Conservation (phyloP, 2,797 vertebrate species). For the Huso huso region DNA sequence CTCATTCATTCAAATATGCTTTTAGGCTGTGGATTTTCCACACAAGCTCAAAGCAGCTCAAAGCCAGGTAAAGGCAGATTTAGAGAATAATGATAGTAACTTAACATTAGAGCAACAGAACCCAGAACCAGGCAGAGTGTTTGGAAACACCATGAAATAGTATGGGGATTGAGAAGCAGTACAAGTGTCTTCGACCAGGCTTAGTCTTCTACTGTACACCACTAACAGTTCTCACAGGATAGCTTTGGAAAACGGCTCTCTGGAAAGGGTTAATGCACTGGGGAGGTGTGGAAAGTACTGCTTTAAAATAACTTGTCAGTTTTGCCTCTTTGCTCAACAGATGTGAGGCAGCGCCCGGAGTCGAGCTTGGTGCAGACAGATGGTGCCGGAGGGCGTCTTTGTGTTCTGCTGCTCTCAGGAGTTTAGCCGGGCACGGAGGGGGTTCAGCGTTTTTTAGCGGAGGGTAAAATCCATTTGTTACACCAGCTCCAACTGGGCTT, state of each 20-base stretch:
- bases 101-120: too few relatives aligned
- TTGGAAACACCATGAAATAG: too few relatives aligned
- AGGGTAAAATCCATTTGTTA: conserved; percentile 78
- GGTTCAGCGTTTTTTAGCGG: conserved; percentile 57
- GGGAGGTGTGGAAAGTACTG: conserved; percentile 41
- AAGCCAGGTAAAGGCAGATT: too few relatives aligned
- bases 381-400: conserved; percentile 67
- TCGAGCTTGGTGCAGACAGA: conserved; percentile 68
- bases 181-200: too few relatives aligned
- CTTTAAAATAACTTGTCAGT: conserved; percentile 63
- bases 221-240: too few relatives aligned
- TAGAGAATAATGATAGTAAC: too few relatives aligned
- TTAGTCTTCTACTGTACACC: too few relatives aligned
- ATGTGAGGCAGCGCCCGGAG: conserved; percentile 58
- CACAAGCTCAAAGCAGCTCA: too few relatives aligned
- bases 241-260: neutral
- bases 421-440: conserved; percentile 41
- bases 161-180: too few relatives aligned
- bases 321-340: conserved; percentile 55
- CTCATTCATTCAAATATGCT: too few relatives aligned
- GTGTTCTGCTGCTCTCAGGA: conserved; percentile 57
- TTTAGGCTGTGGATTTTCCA: too few relatives aligned
- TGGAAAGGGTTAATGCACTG: conserved; percentile 39
- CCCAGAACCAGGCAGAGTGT: too few relatives aligned
- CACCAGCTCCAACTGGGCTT: conserved; percentile 62